These are phyloP conservation scores for Heteronetta atricapilla DNA, from an alignment of 2,113 vertebrate species.

Conservation along the genomic window DNA sequence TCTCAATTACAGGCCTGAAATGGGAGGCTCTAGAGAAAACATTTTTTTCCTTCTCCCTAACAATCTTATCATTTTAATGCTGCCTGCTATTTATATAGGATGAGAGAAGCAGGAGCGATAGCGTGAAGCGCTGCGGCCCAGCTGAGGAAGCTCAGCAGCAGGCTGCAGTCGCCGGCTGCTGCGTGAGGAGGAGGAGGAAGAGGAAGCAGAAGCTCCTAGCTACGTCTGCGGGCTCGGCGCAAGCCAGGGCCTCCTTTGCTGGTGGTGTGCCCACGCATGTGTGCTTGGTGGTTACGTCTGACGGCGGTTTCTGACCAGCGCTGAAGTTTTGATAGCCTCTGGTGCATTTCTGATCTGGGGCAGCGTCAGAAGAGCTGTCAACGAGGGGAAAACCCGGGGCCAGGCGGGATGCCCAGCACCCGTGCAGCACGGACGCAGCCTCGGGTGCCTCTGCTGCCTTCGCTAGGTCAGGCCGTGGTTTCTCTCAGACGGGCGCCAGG, in stretches of 20 bases:
- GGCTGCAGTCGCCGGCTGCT: not conserved
- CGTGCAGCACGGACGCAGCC: fast-evolving
- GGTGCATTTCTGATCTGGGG: not conserved
- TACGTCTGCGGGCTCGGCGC: not conserved
- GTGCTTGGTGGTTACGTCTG: not conserved
- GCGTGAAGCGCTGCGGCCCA: not conserved
- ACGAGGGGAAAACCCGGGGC: fast-evolving
- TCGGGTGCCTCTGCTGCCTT: not conserved
- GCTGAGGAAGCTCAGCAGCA: not conserved
- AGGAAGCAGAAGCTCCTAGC: not conserved
- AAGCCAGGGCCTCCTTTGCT: not conserved
- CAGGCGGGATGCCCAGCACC: fast-evolving
- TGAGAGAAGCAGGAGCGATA: not conserved
- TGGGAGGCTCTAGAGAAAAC: not conserved
- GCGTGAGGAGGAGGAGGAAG: not conserved
- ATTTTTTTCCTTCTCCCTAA: not conserved
- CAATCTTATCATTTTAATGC: constrained; percentile 34
- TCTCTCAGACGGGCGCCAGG: not conserved
- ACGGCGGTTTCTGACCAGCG: not conserved
- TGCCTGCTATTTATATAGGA: constrained; percentile 16
- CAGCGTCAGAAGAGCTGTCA: not conserved
- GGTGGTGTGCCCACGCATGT: fast-evolving
- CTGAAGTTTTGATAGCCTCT: not conserved
- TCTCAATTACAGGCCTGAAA: constrained; percentile 41
- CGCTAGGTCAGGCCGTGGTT: not conserved